Conservation (phyloP, 2,797 vertebrate species). For the Poeciliopsis infans region DNA sequence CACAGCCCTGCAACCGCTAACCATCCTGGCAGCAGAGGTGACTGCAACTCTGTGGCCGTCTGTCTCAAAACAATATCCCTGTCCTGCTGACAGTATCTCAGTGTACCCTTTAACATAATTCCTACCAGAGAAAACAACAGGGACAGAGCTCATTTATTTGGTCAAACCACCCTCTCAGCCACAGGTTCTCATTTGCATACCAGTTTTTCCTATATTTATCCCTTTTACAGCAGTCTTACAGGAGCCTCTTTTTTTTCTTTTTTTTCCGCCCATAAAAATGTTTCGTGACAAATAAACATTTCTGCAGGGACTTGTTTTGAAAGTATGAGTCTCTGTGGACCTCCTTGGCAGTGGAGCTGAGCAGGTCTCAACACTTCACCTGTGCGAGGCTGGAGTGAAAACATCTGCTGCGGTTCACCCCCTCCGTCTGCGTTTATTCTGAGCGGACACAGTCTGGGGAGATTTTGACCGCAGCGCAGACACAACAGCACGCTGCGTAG, state of each 20-base stretch:
- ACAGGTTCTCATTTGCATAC: conserved; percentile 39
- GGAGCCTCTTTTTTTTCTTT: conserved; percentile 30
- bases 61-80: conserved; percentile 52
- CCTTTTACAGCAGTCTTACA: conserved; percentile 60
- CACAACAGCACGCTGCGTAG: conserved; percentile 52
- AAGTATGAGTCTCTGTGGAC: conserved; percentile 29
- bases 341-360: conserved; percentile 5
- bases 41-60: conserved; percentile 33
- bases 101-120: conserved; percentile 14
- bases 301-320: conserved; percentile 52
- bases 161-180: conserved; percentile 55
- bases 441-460: conserved; percentile 29
- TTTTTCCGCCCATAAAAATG: conserved; percentile 45
- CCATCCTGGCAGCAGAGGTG: conserved; percentile 48
- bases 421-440: conserved; percentile 70
- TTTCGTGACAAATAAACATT: conserved; percentile 36
- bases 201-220: conserved; percentile 64
- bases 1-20: conserved; percentile 48
- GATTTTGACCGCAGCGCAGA: conserved; percentile 48
- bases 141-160: conserved; percentile 40
- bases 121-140: conserved; percentile 55
- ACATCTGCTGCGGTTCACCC: conserved; percentile 52
- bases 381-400: conserved; percentile 39
- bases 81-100: conserved; percentile 36
- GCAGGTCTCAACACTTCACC: conserved; percentile 42